Evolutionary conservation across 2,113 vertebrate genomes (phyloP), one percentile per base, ranked within the genome.

Genomic region (Pica pica): DNA sequence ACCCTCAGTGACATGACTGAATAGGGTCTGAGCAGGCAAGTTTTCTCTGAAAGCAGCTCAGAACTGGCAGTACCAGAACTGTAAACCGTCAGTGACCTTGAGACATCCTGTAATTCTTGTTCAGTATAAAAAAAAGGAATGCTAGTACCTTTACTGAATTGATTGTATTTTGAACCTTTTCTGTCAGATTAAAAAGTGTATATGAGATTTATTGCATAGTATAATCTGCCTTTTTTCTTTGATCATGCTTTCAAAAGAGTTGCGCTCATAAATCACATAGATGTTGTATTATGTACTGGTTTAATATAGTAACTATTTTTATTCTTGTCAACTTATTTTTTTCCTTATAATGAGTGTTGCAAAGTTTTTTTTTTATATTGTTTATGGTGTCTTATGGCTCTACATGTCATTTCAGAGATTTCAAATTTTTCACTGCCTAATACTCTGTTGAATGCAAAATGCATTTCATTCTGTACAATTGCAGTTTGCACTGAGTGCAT

Each of bases 221-320:
- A 90, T 77, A 95, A 86, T 74, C 56, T 28, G 52, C 67, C 27
- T 59, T 68, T 91, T 91, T 70, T 52, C 70, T 96, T 97, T 94
- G 87, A 95, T 93, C 85, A 64, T 60, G 90, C 74, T 94, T 94
- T 94, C 71, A 77, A 76, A 93, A 93, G 44, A 80, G 11, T 33
- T 67, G 27, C 1, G 3, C 27, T 93, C 79, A 81, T 93, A 85
- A 95, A 93, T 96, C 63, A 85, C 47, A 88, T 23, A 70, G 85
- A 87, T 70, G 50, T 71, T 93, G 13, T 52, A 63, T 83, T 93
- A 88, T 70, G 24, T 91, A 41, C 46, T 52, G 30, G 19, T 67
- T 96, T 93, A 90, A 80, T 87, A 88, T 16, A 56, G 79, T 19
- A 89, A 83, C 67, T 85, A 88, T 70, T 93, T 90, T 89, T 80